Evolutionary conservation across 2,113 vertebrate genomes (phyloP).

Genomic region (Prolemur simus): DNA sequence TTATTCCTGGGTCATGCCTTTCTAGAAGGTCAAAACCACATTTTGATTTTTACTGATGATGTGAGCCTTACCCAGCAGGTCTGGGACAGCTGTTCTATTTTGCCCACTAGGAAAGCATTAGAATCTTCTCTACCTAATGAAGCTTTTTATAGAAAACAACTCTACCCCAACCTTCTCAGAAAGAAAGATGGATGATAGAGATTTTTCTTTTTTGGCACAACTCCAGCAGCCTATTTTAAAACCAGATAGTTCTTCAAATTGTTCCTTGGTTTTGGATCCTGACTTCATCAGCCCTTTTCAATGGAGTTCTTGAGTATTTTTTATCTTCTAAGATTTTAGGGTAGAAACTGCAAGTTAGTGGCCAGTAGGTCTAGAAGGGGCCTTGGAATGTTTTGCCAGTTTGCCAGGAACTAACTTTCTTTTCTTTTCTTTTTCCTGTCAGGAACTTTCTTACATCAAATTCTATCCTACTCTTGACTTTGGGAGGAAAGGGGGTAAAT

Average conservation of each 20-base stretch:
- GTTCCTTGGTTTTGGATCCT: neutral
- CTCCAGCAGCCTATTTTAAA: neutral
- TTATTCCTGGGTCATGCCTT: neutral
- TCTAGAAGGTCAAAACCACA: neutral
- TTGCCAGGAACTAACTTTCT: too few species aligned
- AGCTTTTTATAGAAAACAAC: neutral
- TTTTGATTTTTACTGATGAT: neutral
- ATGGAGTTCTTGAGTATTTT: neutral
- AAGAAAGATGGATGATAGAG: neutral
- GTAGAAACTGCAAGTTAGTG: neutral
- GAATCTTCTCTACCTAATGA: neutral
- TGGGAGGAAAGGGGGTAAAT: neutral
- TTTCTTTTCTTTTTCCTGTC: too few species aligned
- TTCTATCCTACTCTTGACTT: neutral
- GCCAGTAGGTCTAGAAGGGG: neutral
- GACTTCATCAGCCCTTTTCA: neutral
- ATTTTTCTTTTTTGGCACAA: neutral
- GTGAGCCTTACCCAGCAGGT: neutral
- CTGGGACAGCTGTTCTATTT: neutral
- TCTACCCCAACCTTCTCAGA: neutral
- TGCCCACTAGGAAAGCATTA: neutral
- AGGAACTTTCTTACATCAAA: neutral
- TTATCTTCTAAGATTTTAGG: neutral
- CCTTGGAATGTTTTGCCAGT: neutral
- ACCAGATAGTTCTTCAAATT: neutral